Conservation (phyloP, 2,888 invertebrate species). For the Leucophenga maculata region DNA sequence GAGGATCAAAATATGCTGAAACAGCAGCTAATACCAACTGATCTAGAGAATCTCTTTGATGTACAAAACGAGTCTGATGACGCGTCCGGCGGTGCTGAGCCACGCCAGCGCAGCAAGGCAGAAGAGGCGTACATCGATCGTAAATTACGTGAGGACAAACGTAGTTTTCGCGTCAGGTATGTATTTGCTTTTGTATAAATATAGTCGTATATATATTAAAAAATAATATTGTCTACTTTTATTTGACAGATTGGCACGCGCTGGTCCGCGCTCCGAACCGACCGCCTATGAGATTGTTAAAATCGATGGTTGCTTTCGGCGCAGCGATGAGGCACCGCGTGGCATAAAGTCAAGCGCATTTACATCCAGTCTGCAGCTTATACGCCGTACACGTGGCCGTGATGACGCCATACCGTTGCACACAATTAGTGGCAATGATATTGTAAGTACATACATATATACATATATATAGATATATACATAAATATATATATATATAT, state of each 20-base stretch:
- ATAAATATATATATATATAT: neutral
- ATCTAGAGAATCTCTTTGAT: slow-evolving; percentile 71
- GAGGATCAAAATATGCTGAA: slow-evolving; percentile 83
- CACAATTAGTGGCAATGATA: slow-evolving; percentile 76
- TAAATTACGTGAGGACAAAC: slow-evolving; percentile 72
- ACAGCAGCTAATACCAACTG: slow-evolving; percentile 77
- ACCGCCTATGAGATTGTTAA: slow-evolving; percentile 81
- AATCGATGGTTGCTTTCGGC: slow-evolving; percentile 78
- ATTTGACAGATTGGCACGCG: slow-evolving; percentile 74
- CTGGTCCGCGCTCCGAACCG: slow-evolving; percentile 82
- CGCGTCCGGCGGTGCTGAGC: slow-evolving; percentile 72
- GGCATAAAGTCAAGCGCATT: slow-evolving; percentile 73
- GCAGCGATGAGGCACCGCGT: slow-evolving; percentile 75
- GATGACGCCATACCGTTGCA: slow-evolving; percentile 74
- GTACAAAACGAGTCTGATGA: slow-evolving; percentile 73
- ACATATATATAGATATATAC: neutral
- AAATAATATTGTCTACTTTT: neutral
- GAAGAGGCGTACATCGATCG: slow-evolving; percentile 70
- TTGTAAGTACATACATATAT: slow-evolving; percentile 69
- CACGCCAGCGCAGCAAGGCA: slow-evolving; percentile 72
- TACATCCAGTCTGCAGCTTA: slow-evolving; percentile 69
- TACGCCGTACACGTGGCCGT: slow-evolving; percentile 74
- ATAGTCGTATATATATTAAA: neutral
- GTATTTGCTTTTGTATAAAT: slow-evolving; percentile 16
- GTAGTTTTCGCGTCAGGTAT: slow-evolving; percentile 75